Evolutionary conservation across 1,140 invertebrate species (phyloP), one percentile per base, ranked within the genome.

Genomic region (Cyphomyrmex costatus): DNA sequence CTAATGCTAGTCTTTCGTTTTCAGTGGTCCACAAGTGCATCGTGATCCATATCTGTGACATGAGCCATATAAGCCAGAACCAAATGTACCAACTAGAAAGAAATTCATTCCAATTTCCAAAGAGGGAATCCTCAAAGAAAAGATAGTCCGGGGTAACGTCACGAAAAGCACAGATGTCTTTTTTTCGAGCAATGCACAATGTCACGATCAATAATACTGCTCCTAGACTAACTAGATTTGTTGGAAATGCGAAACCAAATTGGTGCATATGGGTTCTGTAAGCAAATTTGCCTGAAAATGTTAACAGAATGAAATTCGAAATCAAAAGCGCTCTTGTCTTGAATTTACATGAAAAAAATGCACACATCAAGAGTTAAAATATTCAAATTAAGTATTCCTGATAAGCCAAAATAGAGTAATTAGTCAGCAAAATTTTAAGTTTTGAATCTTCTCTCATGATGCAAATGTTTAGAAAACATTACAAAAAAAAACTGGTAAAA

Each of bases 241-340:
- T 95, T 0, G 98, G 98, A 79, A 98, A 95, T 0, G 98, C 97
- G 91, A 97, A 98, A 88, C 97, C 97, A 91, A 98, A 97, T 63
- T 96, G 96, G 92, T 98, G 98, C 92, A 98, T 98, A 92, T 97
- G 96, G 84, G 98, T 97, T 95, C 98, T 98, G 93, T 97, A 98
- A 12, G 98, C 96, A 90, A 98, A 98, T 96, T 98, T 98, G 30
- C 96, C 96, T 96, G 90, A 70, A 93, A 93, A 78, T 19, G 71
- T 36, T 12, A 5, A 21, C 58, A 16, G 33, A 16, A 36, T 65
- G 0, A 76, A 46, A 27, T 27, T 71, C 2, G 2, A 3, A 49
- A 46, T 49, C 21, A 21, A 49, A 30, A 27, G n/a, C 8, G 1
- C 8, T 71, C 42, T 51, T 71, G 10, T 71, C 42, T 51, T 71